Conservation (phyloP, 2,797 vertebrate species). For the Eulemur coronatus region DNA sequence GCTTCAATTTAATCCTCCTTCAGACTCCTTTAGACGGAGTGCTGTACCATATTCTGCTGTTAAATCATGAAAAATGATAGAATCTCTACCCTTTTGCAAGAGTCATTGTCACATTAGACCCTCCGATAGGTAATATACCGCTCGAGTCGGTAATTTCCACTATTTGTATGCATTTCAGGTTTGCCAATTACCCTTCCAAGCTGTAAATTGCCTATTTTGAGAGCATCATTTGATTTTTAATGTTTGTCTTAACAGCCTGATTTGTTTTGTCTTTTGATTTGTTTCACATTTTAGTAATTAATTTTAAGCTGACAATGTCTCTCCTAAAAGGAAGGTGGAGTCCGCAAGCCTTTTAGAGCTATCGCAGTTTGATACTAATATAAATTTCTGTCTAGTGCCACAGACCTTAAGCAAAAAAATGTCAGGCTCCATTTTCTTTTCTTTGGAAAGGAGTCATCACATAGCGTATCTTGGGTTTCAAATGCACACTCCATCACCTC, state of each 20-base stretch:
- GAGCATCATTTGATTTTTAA: conserved; percentile 79
- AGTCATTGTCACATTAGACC: conserved; percentile 69
- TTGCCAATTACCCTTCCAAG: conserved; percentile 76
- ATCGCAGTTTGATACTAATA: conserved; percentile 10
- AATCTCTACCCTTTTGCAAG: conserved; percentile 56
- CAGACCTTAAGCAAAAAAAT: neutral
- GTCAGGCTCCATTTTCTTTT: neutral
- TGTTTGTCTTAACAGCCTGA: conserved; percentile 76
- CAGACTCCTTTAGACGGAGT: conserved; percentile 55
- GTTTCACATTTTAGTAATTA: conserved; percentile 79
- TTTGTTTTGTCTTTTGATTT: conserved; percentile 82
- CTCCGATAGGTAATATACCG: conserved; percentile 64
- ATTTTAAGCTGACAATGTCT: conserved; percentile 70
- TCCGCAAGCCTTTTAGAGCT: conserved; percentile 15
- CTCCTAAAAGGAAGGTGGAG: conserved; percentile 69
- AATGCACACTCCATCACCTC: neutral
- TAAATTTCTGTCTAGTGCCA: conserved; percentile 42
- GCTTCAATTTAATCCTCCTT: conserved; percentile 65
- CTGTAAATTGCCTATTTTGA: conserved; percentile 81
- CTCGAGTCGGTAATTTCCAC: conserved; percentile 71
- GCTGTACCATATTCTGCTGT: conserved; percentile 53
- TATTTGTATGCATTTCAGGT: conserved; percentile 80
- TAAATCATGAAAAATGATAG: conserved; percentile 73
- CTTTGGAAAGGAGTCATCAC: neutral
- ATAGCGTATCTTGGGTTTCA: neutral